These are phyloP conservation scores for Syrmaticus mikado DNA, from an alignment of 2,113 vertebrate genomes.

Conservation along the genomic window DNA sequence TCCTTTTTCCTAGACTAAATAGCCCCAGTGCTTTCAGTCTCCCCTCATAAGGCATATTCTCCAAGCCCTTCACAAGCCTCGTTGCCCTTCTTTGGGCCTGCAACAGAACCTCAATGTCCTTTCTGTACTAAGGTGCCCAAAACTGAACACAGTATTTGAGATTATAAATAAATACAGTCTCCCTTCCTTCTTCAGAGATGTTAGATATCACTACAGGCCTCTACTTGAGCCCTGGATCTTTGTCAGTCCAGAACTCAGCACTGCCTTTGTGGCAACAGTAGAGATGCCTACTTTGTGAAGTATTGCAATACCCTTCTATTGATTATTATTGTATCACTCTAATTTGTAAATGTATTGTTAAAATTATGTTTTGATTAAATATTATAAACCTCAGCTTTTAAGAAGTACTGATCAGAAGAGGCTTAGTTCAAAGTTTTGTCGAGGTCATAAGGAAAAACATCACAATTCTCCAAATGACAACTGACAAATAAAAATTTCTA, in stretches of 20 bases:
- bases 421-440: background rate
- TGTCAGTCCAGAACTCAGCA: background rate
- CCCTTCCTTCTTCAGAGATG: rapidly evolving
- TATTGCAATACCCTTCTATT: background rate
- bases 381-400: background rate
- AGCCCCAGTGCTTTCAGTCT: no score
- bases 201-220: background rate
- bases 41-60: no score
- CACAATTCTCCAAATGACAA: background rate
- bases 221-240: background rate
- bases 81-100: no score
- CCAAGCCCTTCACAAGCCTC: no score
- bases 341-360: background rate
- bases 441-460: background rate
- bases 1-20: no score
- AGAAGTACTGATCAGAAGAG: background rate
- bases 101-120: no score
- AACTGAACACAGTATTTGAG: no score
- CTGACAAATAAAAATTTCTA: background rate
- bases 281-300: rapidly evolving
- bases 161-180: background rate
- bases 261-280: rapidly evolving
- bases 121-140: no score
- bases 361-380: background rate
- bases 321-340: background rate